Conservation (phyloP, 2,888 invertebrate genomes). For the Acleris cristana region DNA sequence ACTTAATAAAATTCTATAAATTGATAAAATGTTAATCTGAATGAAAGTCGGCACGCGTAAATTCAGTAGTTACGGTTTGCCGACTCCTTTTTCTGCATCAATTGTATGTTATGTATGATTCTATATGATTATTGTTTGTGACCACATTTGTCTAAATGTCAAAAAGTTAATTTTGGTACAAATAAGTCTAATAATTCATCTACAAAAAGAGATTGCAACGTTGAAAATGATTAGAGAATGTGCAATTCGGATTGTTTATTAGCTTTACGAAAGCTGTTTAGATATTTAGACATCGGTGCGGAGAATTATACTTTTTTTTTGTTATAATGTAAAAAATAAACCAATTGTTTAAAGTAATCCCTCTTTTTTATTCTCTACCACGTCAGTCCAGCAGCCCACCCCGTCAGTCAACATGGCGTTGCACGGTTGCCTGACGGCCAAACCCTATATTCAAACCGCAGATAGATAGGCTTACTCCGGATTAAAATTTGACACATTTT, state of each 20-base stretch:
- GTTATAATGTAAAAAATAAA: slow-evolving; percentile 56
- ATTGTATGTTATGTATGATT: slow-evolving; percentile 15
- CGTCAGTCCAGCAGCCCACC: too few relatives aligned
- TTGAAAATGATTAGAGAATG: slow-evolving; percentile 12
- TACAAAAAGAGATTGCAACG: slow-evolving; percentile 12
- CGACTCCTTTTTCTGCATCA: slow-evolving; percentile 11
- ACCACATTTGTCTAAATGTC: slow-evolving; percentile 47
- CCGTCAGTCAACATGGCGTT: too few relatives aligned
- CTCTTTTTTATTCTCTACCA: slow-evolving; percentile 44
- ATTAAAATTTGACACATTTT: too few relatives aligned
- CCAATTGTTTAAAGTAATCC: slow-evolving; percentile 65
- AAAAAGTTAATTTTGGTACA: slow-evolving; percentile 45
- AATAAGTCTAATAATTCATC: slow-evolving; percentile 36
- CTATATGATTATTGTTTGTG: slow-evolving; percentile 34
- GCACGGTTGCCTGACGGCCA: too few relatives aligned
- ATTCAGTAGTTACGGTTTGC: not conserved
- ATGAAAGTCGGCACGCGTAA: not conserved
- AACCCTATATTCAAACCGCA: too few relatives aligned
- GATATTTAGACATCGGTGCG: slow-evolving; percentile 34
- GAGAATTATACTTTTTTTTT: slow-evolving; percentile 31
- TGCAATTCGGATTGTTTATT: slow-evolving; percentile 25
- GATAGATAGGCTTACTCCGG: too few relatives aligned
- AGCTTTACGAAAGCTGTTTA: slow-evolving; percentile 29
- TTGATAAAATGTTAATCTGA: slow-evolving; percentile 5
- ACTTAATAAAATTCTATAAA: slow-evolving; percentile 6